A percentile compares a stretch with the other conserved stretches of the same genome.
These are phyloP conservation scores for Vulpes ferrilata DNA, from an alignment of 2,113 vertebrate species.

Conservation along the genomic window DNA sequence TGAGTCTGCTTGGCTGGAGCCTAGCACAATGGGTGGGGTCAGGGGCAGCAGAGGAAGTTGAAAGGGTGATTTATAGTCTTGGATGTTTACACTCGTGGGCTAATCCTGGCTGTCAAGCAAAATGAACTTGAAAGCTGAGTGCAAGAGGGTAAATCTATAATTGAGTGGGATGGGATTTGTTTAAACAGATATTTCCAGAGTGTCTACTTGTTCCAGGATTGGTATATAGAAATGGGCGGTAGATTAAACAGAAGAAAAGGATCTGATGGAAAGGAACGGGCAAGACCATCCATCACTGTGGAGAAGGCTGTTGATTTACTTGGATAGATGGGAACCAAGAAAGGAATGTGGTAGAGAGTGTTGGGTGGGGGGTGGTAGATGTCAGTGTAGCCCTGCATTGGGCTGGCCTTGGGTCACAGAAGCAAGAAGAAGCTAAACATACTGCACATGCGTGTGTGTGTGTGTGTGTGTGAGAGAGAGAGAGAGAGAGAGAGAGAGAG, in stretches of 20 bases:
- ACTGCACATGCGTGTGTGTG: background rate
- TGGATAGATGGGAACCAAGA: background rate
- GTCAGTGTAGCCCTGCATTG: no score
- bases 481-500: no score
- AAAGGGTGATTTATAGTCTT: background rate
- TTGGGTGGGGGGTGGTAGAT: background rate
- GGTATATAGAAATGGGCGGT: background rate
- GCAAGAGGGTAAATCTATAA: background rate
- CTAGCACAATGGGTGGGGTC: fast-evolving
- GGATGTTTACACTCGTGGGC: background rate
- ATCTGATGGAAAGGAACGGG: background rate
- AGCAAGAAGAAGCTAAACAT: background rate
- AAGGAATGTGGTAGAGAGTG: background rate
- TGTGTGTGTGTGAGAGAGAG: background rate
- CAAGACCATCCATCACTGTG: background rate
- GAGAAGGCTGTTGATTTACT: background rate
- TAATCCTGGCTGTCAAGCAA: background rate
- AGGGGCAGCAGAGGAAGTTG: background rate
- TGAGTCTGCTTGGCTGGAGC: background rate
- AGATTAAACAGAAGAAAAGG: background rate
- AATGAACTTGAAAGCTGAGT: slow-evolving; percentile 1
- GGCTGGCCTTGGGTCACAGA: background rate
- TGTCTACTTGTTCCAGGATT: background rate
- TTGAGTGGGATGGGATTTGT: background rate
- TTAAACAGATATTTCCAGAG: background rate